Evolutionary conservation across 2,888 invertebrate species (phyloP).

Genomic region (Cylindroiulus punctatus): DNA sequence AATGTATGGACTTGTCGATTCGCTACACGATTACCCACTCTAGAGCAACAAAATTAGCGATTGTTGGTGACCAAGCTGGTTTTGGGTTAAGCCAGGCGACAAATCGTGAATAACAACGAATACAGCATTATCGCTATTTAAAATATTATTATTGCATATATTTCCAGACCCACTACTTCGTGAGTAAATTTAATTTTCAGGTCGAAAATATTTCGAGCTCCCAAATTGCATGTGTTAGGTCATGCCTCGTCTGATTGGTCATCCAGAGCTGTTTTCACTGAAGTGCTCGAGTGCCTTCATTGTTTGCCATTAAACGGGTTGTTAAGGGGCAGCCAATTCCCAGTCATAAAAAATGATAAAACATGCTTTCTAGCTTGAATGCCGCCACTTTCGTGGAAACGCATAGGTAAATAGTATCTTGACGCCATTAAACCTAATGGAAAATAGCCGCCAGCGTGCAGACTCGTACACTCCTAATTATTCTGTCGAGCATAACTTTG

Average conservation of each 20-base stretch:
- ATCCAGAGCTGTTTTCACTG: not conserved
- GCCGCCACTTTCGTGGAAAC: not conserved
- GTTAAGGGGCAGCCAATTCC: constrained; percentile 7
- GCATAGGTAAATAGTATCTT: constrained; percentile 6
- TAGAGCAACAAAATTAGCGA: not conserved
- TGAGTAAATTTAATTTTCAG: too few relatives aligned
- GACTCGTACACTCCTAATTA: not conserved
- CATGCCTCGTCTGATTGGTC: not conserved
- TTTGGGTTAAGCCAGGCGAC: not conserved
- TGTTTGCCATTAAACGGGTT: constrained; percentile 1
- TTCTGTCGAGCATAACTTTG: not conserved
- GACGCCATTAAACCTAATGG: constrained; percentile 11
- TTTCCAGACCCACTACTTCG: too few relatives aligned
- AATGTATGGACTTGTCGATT: not conserved
- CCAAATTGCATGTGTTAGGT: not conserved
- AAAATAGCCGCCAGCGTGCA: constrained; percentile 7
- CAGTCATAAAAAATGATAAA: not conserved
- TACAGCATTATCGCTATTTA: not conserved
- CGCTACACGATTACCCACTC: not conserved
- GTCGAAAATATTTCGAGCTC: not conserved
- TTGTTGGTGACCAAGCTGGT: not conserved
- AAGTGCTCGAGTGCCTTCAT: not conserved
- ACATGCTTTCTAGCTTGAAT: not conserved
- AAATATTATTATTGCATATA: not conserved
- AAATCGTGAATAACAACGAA: not conserved